Conservation (phyloP, 2,797 vertebrate genomes). For the Lycodopsis pacificus region DNA sequence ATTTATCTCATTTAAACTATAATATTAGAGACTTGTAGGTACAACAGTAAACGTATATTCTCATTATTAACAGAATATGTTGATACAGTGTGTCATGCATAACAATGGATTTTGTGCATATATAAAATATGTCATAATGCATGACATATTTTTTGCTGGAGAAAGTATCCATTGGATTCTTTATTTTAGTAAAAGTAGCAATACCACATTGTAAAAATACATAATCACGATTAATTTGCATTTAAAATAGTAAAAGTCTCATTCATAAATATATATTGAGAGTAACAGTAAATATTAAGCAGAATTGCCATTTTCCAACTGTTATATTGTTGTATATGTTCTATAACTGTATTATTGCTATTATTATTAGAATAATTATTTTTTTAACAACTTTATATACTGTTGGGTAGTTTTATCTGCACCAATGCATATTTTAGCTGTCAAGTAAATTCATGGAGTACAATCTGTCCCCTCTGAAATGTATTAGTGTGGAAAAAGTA, state of each 20-base stretch:
- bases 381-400: neutral
- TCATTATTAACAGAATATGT: neutral
- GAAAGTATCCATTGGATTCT: neutral
- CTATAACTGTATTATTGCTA: neutral
- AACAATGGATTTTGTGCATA: neutral
- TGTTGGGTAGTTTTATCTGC: neutral
- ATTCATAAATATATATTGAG: neutral
- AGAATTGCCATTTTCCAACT: neutral
- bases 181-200: slow-evolving; percentile 7
- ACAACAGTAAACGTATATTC: neutral
- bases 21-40: neutral
- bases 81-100: neutral
- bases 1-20: neutral
- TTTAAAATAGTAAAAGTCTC: neutral
- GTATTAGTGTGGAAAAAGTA: neutral
- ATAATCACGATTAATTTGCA: neutral
- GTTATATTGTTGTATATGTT: neutral
- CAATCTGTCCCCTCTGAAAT: neutral
- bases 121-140: neutral
- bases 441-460: neutral
- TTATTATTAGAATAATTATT: neutral
- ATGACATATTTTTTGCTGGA: neutral
- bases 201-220: neutral
- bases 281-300: neutral
- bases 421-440: neutral